Evolutionary conservation across 1,140 invertebrate genomes (phyloP), one percentile per base, ranked within the genome.

Genomic region (Drosophila triauraria): DNA sequence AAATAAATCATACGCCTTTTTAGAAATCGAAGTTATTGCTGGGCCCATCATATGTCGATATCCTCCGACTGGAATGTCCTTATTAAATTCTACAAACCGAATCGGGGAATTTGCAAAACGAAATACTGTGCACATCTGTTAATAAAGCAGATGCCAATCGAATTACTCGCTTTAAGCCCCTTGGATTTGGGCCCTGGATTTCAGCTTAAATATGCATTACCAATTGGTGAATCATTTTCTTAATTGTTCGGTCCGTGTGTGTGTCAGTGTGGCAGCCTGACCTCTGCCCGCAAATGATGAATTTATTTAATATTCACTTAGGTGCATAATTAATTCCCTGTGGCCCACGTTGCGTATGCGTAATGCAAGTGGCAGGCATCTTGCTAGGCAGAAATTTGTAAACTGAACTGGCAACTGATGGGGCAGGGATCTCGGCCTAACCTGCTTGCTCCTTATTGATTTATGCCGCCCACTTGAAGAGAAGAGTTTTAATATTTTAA

Each of bases 401-500:
- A 68, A 40, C 40, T 48, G 3, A 70, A 38, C 40, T 17, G 47
- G 23, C 40, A 44, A 54, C 30, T 40, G 63, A 69, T 54, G 27
- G 46, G 64, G n/a, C 54, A 25, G 62, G 23, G 27, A 59, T 46
- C 30, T 64, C 32, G 9, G 25, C 40, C 64, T 40, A 71, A 71
- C 23, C 40, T 47, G 9, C 32, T 10, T 38, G 2, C 3, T 35
- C 30, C 65, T 48, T 70, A 71, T 71, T 71, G 69, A 59, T 72
- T 72, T 72, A 71, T 58, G 65, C 69, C 69, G 13, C 63, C 35
- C 44, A 23, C 43, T 75, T 44, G 32, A 59, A 75, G 40, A 75
- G 35, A 59, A 75, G 40, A 75, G 35, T 76, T 77, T 67, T 67
- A 77, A 77, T 77, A 77, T 77, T 77, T 77, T 77, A 72, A 72